phyloP scores from a whole-genome alignment of 2,888 invertebrate genomes.

The Erpobdella octoculata region DNA sequence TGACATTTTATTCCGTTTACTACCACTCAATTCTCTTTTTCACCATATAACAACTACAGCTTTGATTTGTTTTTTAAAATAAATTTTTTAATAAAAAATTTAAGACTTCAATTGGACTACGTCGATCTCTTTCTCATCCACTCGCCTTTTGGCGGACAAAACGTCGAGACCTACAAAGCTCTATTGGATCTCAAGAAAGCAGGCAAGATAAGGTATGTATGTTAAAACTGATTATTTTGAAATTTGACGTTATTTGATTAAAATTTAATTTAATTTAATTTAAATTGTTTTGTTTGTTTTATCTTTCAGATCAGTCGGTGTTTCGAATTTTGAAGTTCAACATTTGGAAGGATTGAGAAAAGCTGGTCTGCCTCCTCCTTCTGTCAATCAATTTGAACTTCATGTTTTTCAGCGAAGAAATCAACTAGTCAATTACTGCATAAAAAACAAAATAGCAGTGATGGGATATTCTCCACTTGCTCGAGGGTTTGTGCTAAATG shows the following conservation, averaged over 20 bases:
- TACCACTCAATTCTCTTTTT: not conserved
- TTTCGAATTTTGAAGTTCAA: constrained; percentile 43
- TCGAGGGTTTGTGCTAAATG: constrained; percentile 38
- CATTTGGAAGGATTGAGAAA: constrained; percentile 41
- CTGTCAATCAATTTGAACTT: constrained; percentile 44
- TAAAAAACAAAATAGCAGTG: constrained; percentile 39
- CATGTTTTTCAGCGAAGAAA: constrained; percentile 40
- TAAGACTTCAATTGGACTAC: constrained; percentile 34
- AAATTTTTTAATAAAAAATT: not conserved
- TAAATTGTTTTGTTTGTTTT: not conserved
- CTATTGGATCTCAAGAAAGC: constrained; percentile 40
- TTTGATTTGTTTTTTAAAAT: not conserved
- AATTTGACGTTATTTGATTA: not conserved
- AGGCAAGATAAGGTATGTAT: constrained; percentile 38
- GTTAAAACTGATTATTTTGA: not conserved
- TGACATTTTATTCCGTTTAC: too few relatives aligned
- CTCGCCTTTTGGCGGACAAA: constrained; percentile 37
- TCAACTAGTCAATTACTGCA: constrained; percentile 41
- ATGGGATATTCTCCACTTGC: constrained; percentile 43
- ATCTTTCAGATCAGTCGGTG: constrained; percentile 41
- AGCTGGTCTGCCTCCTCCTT: constrained; percentile 41
- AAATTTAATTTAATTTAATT: constrained; percentile 3
- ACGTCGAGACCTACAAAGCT: constrained; percentile 40
- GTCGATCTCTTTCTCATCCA: constrained; percentile 42
- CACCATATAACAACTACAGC: not conserved